Percentiles rank a stretch among this genome's conserved stretches.
phyloP scores from a whole-genome alignment of 1,140 invertebrate species.

The Temnothorax nylanderi region DNA sequence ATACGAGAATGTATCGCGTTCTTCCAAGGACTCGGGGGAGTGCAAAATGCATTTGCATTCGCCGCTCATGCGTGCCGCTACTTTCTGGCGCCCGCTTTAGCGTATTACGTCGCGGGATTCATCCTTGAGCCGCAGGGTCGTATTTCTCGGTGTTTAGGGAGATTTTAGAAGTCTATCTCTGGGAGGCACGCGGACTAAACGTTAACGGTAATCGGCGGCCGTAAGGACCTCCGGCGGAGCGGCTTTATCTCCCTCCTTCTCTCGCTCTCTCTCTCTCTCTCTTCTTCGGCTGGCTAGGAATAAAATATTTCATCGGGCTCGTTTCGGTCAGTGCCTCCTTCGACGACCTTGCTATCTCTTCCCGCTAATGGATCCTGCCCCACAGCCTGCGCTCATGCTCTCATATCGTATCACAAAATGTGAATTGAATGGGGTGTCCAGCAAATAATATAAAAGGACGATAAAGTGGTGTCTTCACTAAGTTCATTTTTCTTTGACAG shows the following conservation, averaged over 20 bases:
- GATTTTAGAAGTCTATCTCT: slow-evolving; percentile 53
- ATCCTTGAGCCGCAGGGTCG: slow-evolving; percentile 64
- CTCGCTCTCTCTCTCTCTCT: slow-evolving; percentile 26
- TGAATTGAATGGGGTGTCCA: background rate
- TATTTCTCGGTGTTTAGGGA: slow-evolving; percentile 68
- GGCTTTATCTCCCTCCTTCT: slow-evolving; percentile 60
- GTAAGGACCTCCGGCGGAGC: slow-evolving; percentile 65
- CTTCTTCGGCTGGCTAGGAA: slow-evolving; percentile 34
- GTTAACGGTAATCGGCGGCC: slow-evolving; percentile 69
- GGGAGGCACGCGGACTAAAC: slow-evolving; percentile 31
- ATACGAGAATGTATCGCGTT: background rate
- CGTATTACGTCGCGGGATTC: background rate
- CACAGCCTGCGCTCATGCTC: background rate
- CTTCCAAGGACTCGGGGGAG: background rate
- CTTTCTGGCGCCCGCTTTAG: slow-evolving; percentile 21
- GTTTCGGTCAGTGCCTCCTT: slow-evolving; percentile 68
- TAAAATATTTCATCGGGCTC: slow-evolving; percentile 70
- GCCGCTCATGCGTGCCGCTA: background rate
- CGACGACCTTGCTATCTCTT: slow-evolving; percentile 74
- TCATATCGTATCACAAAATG: slow-evolving; percentile 8
- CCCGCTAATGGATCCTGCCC: slow-evolving; percentile 68
- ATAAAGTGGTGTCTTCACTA: background rate
- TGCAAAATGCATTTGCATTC: slow-evolving; percentile 37
- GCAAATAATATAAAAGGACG: background rate
- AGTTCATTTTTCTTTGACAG: background rate